These are phyloP conservation scores for Pygocentrus nattereri DNA, from an alignment of 2,797 vertebrate species.

Conservation along the genomic window DNA sequence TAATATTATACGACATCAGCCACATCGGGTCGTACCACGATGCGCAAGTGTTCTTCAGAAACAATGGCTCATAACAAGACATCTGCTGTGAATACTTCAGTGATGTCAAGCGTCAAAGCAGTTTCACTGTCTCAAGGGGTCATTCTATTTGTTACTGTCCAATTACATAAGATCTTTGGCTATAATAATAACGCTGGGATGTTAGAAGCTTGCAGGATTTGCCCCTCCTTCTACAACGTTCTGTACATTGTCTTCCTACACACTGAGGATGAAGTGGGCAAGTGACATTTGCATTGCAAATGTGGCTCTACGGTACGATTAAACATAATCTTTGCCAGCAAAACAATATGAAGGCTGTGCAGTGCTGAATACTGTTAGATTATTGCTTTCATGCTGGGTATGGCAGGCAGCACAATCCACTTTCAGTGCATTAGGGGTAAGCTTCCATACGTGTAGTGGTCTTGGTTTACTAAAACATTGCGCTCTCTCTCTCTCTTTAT, in stretches of 20 bases:
- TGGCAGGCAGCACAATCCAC: background rate
- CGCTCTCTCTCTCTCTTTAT: background rate
- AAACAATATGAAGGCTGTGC: background rate
- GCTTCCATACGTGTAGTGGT: background rate
- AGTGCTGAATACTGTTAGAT: background rate
- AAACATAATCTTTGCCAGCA: constrained; percentile 7
- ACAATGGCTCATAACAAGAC: background rate
- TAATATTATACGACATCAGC: background rate
- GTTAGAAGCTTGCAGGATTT: constrained; percentile 16
- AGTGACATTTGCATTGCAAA: constrained; percentile 45
- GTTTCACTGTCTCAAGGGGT: background rate
- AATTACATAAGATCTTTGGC: background rate
- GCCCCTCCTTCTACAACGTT: constrained; percentile 21
- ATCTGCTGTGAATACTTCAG: background rate
- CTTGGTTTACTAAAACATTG: background rate
- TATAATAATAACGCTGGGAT: constrained; percentile 10
- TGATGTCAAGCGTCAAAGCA: constrained; percentile 2
- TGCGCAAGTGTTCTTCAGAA: background rate
- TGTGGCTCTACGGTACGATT: constrained; percentile 2
- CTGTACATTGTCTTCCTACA: constrained; percentile 39
- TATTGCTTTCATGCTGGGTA: background rate
- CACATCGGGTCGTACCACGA: background rate
- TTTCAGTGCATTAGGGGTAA: background rate
- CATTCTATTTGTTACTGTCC: constrained; percentile 3
- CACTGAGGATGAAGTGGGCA: constrained; percentile 3